Evolutionary conservation across 2,888 invertebrate genomes (phyloP), one percentile per base, ranked within the genome.

Genomic region (Acanthosepion pharaonis): DNA sequence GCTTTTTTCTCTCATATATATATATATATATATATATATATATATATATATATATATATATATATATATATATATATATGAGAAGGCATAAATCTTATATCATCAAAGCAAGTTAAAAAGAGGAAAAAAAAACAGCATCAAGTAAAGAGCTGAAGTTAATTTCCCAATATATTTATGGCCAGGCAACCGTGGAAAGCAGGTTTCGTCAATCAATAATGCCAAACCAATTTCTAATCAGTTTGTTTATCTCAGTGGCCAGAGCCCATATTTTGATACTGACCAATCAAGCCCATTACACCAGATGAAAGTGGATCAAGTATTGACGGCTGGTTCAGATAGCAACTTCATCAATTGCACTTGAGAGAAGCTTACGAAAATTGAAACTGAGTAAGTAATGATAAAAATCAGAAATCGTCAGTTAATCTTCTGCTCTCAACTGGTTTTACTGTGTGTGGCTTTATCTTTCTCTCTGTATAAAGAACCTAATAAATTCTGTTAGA

Each of bases 211-310:
- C 78, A 33, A 78, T 78, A 33, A 11, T n/a, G 11, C n/a, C n/a
- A 78, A 78, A 78, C 78, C 78, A 78, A 78, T 78, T 78, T 78
- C n/a, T 15, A 78, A 78, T n/a, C 78, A n/a, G 78, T 78, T 78
- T 78, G 78, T 78, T 78, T 78, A 78, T 78, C n/a, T 78, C n/a
- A 33, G n/a, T 78, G 15, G 78, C 78, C 78, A 78, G n/a, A n/a
- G 78, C 78, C 78, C 78, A 78, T 78, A 78, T 78, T 78, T 33
- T 78, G 78, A 78, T 78, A 78, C 78, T 78, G 78, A 78, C 78
- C 78, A 78, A 78, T 78, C 78, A 78, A 78, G n/a, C 9, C n/a
- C n/a, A 78, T 78, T 78, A 78, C 33, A 78, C 78, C 9, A 78
- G 78, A 78, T 78, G 33, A 78, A 78, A 33, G 33, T 78, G n/a